Base-by-base conservation (phyloP, 2,113 vertebrate species). In the Ceyx cyanopectus region DNA sequence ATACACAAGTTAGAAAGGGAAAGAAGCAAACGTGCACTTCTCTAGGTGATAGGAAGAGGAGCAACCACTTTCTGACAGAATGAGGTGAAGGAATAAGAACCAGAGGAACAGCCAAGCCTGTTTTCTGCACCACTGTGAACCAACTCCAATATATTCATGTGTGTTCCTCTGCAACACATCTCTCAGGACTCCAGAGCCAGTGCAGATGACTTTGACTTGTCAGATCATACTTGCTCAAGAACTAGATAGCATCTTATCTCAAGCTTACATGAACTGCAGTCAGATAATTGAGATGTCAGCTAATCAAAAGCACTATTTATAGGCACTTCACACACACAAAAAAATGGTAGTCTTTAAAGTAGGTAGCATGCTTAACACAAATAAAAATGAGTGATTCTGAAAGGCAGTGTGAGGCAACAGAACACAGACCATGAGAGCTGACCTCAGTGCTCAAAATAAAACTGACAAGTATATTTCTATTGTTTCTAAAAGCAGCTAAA, bases 41-140 rank as follows among this genome's bases (percentile, higher is more conserved):
- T 79, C 0, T 19, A 67, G 70, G 65, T 19, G 26, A 75, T 2
- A 61, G 65, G 48, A 93, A 90, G 65, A 72, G 22, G 19, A 90
- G 51, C 67, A 75, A 72, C 58, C 65, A 40, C 74, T 53, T 83
- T 86, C 65, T 92, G 90, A 95, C 80, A 92, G 77, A 95, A 96
- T 74, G 92, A 87, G 85, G 92, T 56, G n/a, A 94, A 91, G 32
- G 46, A 91, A 81, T 0, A 2, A 82, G 46, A 91, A 94, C 66
- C 14, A 60, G 8, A 32, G 45, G 30, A 90, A 81, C 17, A 58
- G 81, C 78, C 45, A 92, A 20, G 30, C 62, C 27, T 30, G 6
- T 70, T 74, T 81, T 48, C 70, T 86, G 30, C 63, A 72, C 27
- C 84, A 22, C 50, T 50, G 37, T 61, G 41, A 94, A 86, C 29